These are phyloP conservation scores for Platygyra sinensis DNA, from an alignment of 64 coral and sea anemone genomes.

Conservation along the genomic window DNA sequence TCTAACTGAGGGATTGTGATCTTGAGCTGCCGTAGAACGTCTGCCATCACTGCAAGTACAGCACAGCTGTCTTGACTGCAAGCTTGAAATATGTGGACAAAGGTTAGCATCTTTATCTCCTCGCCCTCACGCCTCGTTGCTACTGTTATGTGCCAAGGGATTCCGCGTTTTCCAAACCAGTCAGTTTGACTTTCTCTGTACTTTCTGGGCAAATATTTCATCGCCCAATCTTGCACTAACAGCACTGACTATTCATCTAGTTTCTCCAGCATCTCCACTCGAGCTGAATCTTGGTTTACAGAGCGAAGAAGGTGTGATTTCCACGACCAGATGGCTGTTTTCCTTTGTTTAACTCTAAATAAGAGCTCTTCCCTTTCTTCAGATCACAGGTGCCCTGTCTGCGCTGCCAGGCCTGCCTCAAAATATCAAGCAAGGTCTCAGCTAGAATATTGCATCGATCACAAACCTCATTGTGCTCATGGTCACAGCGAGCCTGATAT, in stretches of 20 bases:
- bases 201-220: slow-evolving; percentile 30
- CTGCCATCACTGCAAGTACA: neutral
- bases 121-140: neutral
- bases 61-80: neutral
- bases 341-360: slow-evolving; percentile 23
- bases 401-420: slow-evolving; percentile 23
- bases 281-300: slow-evolving; percentile 33
- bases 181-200: slow-evolving; percentile 9
- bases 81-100: slow-evolving; percentile 16
- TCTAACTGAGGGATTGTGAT: slow-evolving; percentile 1
- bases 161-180: slow-evolving; percentile 36
- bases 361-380: slow-evolving; percentile 32
- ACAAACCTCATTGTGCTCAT: slow-evolving; percentile 44
- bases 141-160: slow-evolving; percentile 37
- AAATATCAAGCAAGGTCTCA: slow-evolving; percentile 23
- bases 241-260: slow-evolving; percentile 34
- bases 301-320: slow-evolving; percentile 43
- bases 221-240: slow-evolving; percentile 39
- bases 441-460: slow-evolving; percentile 33
- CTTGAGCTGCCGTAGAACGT: slow-evolving; percentile 17
- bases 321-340: slow-evolving; percentile 16
- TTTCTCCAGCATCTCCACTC: slow-evolving; percentile 14
- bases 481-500: slow-evolving; percentile 40
- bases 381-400: slow-evolving; percentile 2
- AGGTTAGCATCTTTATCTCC: slow-evolving; percentile 8